phyloP scores from a whole-genome alignment of 2,888 invertebrate genomes.

The Hipparchia sbordonii region DNA sequence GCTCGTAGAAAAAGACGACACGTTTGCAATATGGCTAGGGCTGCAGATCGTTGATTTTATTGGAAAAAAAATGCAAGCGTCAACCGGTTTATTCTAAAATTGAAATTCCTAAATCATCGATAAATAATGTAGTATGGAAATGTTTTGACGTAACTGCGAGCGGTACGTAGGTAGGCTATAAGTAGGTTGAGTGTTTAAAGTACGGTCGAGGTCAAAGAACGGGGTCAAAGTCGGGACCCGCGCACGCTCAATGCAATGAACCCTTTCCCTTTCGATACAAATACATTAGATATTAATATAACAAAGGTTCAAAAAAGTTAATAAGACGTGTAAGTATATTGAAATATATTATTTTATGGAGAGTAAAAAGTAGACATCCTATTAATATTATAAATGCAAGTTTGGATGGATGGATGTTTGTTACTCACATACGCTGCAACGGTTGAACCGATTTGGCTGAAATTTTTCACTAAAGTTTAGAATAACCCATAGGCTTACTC shows the following conservation, averaged over 20 bases:
- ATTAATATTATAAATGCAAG: too few relatives aligned
- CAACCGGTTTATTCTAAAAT: too few relatives aligned
- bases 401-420: too few relatives aligned
- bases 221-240: conserved; percentile 72
- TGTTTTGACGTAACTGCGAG: conserved; percentile 30
- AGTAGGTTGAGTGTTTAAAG: conserved; percentile 41
- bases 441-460: too few relatives aligned
- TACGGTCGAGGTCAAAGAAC: conserved; percentile 69
- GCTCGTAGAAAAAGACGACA: too few relatives aligned
- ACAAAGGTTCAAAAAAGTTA: background rate
- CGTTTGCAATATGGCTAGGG: background rate
- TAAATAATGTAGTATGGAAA: conserved; percentile 16
- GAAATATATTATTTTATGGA: too few relatives aligned
- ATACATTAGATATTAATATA: conserved; percentile 28
- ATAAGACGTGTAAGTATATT: too few relatives aligned
- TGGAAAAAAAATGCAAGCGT: too few relatives aligned
- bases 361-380: too few relatives aligned
- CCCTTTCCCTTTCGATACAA: conserved; percentile 53
- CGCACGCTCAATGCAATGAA: conserved; percentile 51
- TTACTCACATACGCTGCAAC: too few relatives aligned
- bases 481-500: too few relatives aligned
- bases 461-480: too few relatives aligned
- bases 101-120: background rate
- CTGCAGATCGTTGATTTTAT: background rate
- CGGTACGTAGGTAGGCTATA: conserved; percentile 26